These are phyloP conservation scores for Falcunculus frontatus DNA, from an alignment of 2,113 vertebrate species.

Conservation along the genomic window DNA sequence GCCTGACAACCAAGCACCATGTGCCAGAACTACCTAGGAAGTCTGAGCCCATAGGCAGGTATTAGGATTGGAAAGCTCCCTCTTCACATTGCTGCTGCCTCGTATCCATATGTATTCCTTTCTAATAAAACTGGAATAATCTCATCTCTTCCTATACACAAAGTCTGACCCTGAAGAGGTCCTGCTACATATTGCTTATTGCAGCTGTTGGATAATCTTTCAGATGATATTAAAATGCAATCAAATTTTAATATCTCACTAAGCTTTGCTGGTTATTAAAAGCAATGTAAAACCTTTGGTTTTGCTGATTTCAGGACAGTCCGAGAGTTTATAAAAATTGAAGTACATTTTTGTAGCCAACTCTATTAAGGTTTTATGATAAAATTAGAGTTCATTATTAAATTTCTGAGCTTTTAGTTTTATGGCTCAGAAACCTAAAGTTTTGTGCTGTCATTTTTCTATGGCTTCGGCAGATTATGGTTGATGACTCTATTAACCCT, in stretches of 20 bases:
- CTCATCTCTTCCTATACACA: background rate
- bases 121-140: background rate
- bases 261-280: constrained; percentile 1
- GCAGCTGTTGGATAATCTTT: constrained; percentile 7
- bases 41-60: background rate
- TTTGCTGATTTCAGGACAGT: background rate
- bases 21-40: background rate
- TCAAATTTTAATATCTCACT: background rate
- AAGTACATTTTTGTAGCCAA: background rate
- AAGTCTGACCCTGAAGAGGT: background rate
- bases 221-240: background rate
- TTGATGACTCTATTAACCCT: background rate
- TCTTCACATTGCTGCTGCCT: background rate
- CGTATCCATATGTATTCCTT: background rate
- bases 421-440: background rate
- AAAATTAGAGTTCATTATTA: background rate
- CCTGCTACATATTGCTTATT: background rate
- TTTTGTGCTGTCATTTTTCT: background rate
- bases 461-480: background rate
- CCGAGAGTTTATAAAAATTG: background rate
- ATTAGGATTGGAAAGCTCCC: background rate
- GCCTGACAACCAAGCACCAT: background rate
- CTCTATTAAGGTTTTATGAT: background rate
- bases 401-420: background rate
- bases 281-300: background rate